These are phyloP conservation scores for Coregonus ussuriensis DNA, from an alignment of 2,797 vertebrate genomes.

Conservation along the genomic window DNA sequence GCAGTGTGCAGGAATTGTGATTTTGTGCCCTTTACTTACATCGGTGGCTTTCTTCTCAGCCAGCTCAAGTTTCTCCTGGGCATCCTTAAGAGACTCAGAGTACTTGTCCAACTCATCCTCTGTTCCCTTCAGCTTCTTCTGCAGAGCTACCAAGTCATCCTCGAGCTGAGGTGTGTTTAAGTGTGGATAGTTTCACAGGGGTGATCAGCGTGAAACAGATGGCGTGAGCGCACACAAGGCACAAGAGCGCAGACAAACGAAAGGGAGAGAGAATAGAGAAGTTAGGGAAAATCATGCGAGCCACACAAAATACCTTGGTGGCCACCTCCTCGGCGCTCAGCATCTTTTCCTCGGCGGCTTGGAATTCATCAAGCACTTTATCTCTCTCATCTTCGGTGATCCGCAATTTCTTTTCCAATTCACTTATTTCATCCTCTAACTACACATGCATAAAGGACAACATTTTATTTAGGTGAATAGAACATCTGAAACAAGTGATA, in stretches of 20 bases:
- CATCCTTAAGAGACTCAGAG: slow-evolving; percentile 98
- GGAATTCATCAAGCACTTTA: slow-evolving; percentile 95
- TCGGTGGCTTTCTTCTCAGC: slow-evolving; percentile 98
- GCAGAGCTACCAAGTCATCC: slow-evolving; percentile 94
- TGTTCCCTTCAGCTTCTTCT: slow-evolving; percentile 98
- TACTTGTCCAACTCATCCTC: slow-evolving; percentile 99
- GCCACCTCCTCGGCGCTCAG: slow-evolving; percentile 91
- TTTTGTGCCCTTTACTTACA: slow-evolving; percentile 83
- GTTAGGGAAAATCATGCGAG: slow-evolving; percentile 69
- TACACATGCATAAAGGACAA: slow-evolving; percentile 76
- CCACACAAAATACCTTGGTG: slow-evolving; percentile 87
- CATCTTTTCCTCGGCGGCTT: slow-evolving; percentile 94
- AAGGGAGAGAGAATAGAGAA: slow-evolving; percentile 68
- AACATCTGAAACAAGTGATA: slow-evolving; percentile 29
- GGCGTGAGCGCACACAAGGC: slow-evolving; percentile 74
- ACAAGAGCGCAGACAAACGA: slow-evolving; percentile 71
- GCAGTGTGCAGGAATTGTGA: slow-evolving; percentile 57
- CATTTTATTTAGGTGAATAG: slow-evolving; percentile 7
- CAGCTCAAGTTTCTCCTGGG: slow-evolving; percentile 98
- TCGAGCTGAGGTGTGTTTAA: slow-evolving; percentile 85
- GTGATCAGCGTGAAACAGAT: slow-evolving; percentile 75
- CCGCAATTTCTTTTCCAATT: slow-evolving; percentile 97
- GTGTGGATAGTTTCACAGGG: slow-evolving; percentile 62
- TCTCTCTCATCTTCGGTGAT: slow-evolving; percentile 92
- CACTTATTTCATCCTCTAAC: slow-evolving; percentile 96